Base-by-base conservation (phyloP, 2,888 invertebrate species). In the Conistra vaccinii region DNA sequence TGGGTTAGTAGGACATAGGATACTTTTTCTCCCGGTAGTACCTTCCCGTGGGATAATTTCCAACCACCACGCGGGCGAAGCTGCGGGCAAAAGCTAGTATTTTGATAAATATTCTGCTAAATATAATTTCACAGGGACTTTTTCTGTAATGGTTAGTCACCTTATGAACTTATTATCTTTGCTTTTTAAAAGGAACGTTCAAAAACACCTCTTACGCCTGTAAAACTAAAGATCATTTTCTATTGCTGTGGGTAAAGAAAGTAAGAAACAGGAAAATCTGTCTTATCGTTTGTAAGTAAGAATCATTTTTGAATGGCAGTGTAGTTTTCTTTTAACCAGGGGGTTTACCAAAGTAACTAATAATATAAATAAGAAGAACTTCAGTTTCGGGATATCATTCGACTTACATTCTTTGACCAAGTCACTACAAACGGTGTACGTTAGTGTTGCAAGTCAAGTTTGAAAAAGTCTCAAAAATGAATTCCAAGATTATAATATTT, bases 401-500 rank as follows among this genome's bases (percentile, higher is more conserved):
- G 14, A 9, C 20, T 35, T 35, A 14, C 51, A 55, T 4, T 26
- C 32, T 57, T 76, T 4, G 29, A n/a, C 17, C 12, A 12, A 69
- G 35, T 12, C 10, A 68, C 67, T 62, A 32, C 12, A 14, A 32
- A 20, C 65, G 60, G 51, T 62, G 67, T 39, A 39, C 57, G 32
- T 35, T 0, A 81, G 81, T 60, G 32, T 57, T 35, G 0, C 12
- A 5, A 76, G 58, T 55, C 26, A 77, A 81, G 69, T 63, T 51
- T 1, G 1, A 58, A 61, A 32, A 63, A 58, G 32, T n/a, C 4
- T 0, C 5, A 9, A 75, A 71, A 51, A 85, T 83, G 74, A 83
- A 81, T 76, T 69, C 82, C 3, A 85, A 85, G 60, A 9, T 82
- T 14, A 9, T 85, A 0, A 53, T 85, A 17, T 85, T 85, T 53